Evolutionary conservation across 2,888 invertebrate species (phyloP).

Genomic region (Apamea sordens): DNA sequence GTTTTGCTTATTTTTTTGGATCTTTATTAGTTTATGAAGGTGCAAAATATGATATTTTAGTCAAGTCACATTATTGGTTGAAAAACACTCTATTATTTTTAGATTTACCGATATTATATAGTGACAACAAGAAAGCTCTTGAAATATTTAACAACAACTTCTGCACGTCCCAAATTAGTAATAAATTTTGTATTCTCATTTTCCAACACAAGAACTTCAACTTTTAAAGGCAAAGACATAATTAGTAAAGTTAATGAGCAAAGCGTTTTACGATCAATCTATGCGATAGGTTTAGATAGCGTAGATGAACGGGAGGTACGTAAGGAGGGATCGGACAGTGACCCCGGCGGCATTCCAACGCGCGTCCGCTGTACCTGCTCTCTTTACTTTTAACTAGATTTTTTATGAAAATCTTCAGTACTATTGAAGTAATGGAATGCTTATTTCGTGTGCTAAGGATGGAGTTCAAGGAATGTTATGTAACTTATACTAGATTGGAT

Average conservation of each 20-base stretch:
- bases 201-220: slow-evolving; percentile 25
- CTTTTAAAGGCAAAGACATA: slow-evolving; percentile 49
- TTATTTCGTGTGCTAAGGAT: slow-evolving; percentile 9
- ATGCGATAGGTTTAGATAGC: slow-evolving; percentile 85
- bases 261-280: slow-evolving; percentile 84
- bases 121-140: not conserved
- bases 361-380: slow-evolving; percentile 84
- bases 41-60: slow-evolving; percentile 13
- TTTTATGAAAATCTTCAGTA: slow-evolving; percentile 61
- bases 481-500: not conserved
- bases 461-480: not conserved
- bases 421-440: slow-evolving; percentile 28
- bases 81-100: not conserved
- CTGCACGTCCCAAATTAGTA: not conserved
- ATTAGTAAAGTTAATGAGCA: slow-evolving; percentile 78
- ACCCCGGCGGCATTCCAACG: slow-evolving; percentile 87
- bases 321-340: slow-evolving; percentile 85
- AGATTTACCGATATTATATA: not conserved
- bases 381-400: slow-evolving; percentile 82
- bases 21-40: slow-evolving; percentile 15
- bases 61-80: not conserved
- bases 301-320: slow-evolving; percentile 75
- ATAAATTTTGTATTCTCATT: slow-evolving; percentile 24
- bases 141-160: slow-evolving; percentile 9
- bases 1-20: slow-evolving; percentile 39